phyloP scores from a whole-genome alignment of 2,797 vertebrate species.

The Sebastes kiyomatsui region DNA sequence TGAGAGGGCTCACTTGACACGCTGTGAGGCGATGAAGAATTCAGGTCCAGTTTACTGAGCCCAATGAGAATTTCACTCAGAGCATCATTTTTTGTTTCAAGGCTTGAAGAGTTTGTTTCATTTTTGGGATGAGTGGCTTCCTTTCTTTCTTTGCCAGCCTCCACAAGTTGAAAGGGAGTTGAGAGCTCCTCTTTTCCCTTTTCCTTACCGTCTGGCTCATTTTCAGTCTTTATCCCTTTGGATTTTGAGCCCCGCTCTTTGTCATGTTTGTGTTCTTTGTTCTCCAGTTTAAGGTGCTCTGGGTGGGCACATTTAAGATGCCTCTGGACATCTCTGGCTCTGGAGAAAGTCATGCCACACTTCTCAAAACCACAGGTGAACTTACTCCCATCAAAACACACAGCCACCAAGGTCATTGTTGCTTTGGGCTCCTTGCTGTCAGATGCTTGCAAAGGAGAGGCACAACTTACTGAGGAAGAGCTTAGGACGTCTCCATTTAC shows the following conservation, averaged over 20 bases:
- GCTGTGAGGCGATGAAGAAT: constrained; percentile 70
- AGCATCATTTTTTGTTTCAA: constrained; percentile 75
- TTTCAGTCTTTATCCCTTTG: constrained; percentile 57
- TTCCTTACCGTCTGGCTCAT: constrained; percentile 67
- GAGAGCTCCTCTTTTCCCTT: constrained; percentile 62
- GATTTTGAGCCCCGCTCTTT: constrained; percentile 67
- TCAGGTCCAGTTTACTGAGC: constrained; percentile 90
- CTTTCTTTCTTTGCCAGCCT: constrained; percentile 56
- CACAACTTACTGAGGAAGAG: constrained; percentile 41
- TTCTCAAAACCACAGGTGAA: constrained; percentile 93
- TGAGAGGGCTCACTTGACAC: constrained; percentile 63
- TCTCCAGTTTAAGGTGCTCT: constrained; percentile 88
- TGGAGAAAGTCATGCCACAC: constrained; percentile 90
- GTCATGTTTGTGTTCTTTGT: constrained; percentile 76
- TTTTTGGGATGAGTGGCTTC: constrained; percentile 14
- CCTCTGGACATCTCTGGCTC: constrained; percentile 89
- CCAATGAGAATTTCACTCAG: constrained; percentile 90
- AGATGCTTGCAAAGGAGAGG: constrained; percentile 41
- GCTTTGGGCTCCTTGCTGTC: constrained; percentile 65
- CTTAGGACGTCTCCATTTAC: constrained; percentile 50
- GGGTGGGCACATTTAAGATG: constrained; percentile 91
- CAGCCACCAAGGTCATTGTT: constrained; percentile 81
- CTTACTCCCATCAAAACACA: constrained; percentile 91
- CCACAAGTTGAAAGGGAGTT: constrained; percentile 35
- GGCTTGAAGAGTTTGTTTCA: constrained; percentile 46